Evolutionary conservation across 2,113 vertebrate species (phyloP).

Genomic region (Hippopotamus amphibius): DNA sequence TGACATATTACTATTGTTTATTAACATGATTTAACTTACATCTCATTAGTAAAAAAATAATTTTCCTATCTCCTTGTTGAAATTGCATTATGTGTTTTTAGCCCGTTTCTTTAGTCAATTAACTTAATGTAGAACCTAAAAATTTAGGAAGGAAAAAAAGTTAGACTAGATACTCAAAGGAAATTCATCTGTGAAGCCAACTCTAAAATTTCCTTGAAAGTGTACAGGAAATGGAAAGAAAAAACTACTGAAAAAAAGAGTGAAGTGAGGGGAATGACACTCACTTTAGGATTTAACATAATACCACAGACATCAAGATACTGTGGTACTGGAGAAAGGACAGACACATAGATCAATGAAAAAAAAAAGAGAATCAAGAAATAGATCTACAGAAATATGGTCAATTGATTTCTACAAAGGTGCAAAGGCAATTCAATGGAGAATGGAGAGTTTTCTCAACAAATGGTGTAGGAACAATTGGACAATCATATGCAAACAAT

Average conservation of each 20-base stretch:
- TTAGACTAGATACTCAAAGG: background rate
- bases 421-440: background rate
- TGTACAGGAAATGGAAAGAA: background rate
- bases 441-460: background rate
- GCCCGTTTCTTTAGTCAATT: background rate
- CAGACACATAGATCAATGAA: background rate
- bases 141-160: background rate
- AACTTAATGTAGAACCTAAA: background rate
- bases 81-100: background rate
- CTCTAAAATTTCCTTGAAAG: slow-evolving; percentile 14
- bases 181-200: background rate
- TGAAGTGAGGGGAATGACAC: background rate
- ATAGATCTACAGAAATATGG: background rate
- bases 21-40: background rate
- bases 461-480: background rate
- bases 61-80: background rate
- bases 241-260: background rate
- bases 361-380: background rate
- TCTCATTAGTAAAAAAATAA: background rate
- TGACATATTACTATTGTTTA: slow-evolving; percentile 15
- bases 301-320: background rate
- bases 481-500: background rate
- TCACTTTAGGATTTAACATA: background rate
- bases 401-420: background rate
- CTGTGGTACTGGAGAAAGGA: background rate